A percentile compares a stretch with the other conserved stretches of the same genome.
These are phyloP conservation scores for Plutella xylostella DNA, from an alignment of 2,888 invertebrate genomes.

Conservation along the genomic window DNA sequence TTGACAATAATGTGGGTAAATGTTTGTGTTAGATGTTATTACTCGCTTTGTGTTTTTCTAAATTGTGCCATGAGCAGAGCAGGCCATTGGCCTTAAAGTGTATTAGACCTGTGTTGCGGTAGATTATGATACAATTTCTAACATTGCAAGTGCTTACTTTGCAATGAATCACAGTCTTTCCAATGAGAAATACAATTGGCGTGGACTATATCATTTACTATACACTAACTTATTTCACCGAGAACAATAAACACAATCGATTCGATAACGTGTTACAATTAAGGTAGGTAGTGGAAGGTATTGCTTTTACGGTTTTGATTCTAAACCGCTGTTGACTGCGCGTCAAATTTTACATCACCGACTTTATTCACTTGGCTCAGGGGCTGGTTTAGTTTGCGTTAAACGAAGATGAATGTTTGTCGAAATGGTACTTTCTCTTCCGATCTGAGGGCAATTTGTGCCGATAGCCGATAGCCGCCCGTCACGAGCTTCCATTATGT, in stretches of 20 bases:
- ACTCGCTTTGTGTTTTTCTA: background rate
- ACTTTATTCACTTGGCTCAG: background rate
- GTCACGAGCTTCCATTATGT: background rate
- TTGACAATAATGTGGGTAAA: background rate
- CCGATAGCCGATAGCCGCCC: background rate
- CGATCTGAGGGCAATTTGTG: constrained; percentile 3
- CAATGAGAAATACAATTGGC: too few relatives aligned
- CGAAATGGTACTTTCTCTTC: constrained; percentile 4
- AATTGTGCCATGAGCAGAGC: too few relatives aligned
- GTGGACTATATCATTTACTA: too few relatives aligned
- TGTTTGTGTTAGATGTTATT: background rate
- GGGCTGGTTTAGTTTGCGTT: background rate
- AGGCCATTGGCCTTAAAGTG: too few relatives aligned
- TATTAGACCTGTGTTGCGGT: too few relatives aligned
- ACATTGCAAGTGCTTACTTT: too few relatives aligned
- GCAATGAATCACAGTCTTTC: too few relatives aligned
- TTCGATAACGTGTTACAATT: constrained; percentile 2
- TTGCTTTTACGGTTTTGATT: constrained; percentile 1
- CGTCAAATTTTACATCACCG: background rate
- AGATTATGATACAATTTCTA: too few relatives aligned
- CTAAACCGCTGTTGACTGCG: background rate
- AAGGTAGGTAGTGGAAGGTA: background rate
- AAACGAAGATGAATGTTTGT: background rate
- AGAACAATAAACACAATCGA: too few relatives aligned
- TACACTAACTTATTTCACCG: too few relatives aligned